Evolutionary conservation across 1,140 invertebrate species (phyloP), one percentile per base, ranked within the genome.

Genomic region (Pemphigus obesinymphae): DNA sequence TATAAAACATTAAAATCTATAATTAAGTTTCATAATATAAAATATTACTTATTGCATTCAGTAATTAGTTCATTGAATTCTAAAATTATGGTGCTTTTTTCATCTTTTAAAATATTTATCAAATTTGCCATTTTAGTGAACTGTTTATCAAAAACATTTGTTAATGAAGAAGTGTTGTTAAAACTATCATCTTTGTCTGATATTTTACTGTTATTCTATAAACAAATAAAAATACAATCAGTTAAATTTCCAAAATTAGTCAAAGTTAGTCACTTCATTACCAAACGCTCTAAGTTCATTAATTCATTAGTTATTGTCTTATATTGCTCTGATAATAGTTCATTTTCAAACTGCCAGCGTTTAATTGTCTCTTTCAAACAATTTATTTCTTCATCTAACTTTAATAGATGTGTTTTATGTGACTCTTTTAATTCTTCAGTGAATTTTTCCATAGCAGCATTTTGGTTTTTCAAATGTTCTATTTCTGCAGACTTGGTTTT

Each of bases 401-500:
- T 31, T 3, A 26, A 43, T 29, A 80, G 15, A 5, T 80, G 76
- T 5, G 15, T 45, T 31, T 63, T 43, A 80, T 80, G 76, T 6
- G 31, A 45, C 0, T 80, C 37, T 63, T 80, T 80, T 43, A 80
- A 5, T 80, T 80, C 76, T 43, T 29, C 55, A 45, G 45, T 63
- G 45, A 55, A 61, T 15, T 80, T 80, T 80, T 80, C 76, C 37
- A 80, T 31, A 13, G 34, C 3, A 45, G 10, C 0, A 3, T 80
- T 80, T 80, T 80, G 76, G 31, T 80, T 80, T 80, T 80, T 80
- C n/a, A 80, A 80, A 63, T 80, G 53, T 11, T 80, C 76, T 43
- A 80, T 80, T 63, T 80, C 76, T 43, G 76, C 37, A 58, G 76
- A 80, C 31, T 63, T 61, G 0, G 76, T 80, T 63, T 29, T 80